Conservation (phyloP, 1,140 invertebrate genomes). For the Drosophila eugracilis region DNA sequence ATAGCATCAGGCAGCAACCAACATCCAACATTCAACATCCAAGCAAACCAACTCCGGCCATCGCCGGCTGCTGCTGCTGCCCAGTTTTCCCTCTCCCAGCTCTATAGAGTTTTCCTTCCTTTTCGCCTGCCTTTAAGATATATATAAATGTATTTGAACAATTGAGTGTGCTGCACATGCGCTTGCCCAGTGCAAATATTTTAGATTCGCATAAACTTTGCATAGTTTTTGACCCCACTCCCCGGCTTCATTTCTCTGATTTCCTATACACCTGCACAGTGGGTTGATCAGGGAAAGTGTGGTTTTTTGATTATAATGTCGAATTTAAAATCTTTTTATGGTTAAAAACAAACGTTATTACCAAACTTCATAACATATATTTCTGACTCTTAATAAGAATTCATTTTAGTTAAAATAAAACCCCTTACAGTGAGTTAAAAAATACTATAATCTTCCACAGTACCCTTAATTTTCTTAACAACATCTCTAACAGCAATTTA, state of each 20-base stretch:
- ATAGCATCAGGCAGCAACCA: slow-evolving; percentile 70
- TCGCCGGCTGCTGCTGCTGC: slow-evolving; percentile 30
- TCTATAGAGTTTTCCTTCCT: not conserved
- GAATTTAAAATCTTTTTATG: no score
- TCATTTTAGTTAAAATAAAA: no score
- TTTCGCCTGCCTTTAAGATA: slow-evolving; percentile 71
- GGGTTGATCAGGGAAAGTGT: not conserved
- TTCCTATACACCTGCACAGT: slow-evolving; percentile 6
- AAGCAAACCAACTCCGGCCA: slow-evolving; percentile 2
- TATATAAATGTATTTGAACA: slow-evolving; percentile 81
- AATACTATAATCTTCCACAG: no score
- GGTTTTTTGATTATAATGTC: no score
- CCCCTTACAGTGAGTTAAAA: no score
- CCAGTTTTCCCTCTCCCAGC: not conserved
- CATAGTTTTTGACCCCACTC: slow-evolving; percentile 66
- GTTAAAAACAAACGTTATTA: no score
- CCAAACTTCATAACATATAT: no score
- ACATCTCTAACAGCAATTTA: no score
- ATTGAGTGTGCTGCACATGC: slow-evolving; percentile 75
- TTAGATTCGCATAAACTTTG: slow-evolving; percentile 82
- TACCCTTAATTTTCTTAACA: no score
- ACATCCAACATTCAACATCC: slow-evolving; percentile 35
- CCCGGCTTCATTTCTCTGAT: not conserved
- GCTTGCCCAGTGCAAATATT: slow-evolving; percentile 75
- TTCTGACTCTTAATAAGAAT: no score